Evolutionary conservation across 2,888 invertebrate genomes (phyloP).

Genomic region (Nycteola revayana): DNA sequence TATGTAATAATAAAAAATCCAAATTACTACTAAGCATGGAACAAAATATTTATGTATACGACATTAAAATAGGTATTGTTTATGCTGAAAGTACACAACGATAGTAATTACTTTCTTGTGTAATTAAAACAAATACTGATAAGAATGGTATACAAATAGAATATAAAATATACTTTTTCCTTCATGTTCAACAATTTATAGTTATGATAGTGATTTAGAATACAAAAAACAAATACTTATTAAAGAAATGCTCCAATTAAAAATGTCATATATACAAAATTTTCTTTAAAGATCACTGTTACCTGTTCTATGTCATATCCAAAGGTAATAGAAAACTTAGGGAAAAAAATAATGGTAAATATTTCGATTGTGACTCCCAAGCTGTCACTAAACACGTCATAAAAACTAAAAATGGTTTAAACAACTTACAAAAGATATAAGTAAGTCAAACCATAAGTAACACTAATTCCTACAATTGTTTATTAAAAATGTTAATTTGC

Average conservation of each 20-base stretch:
- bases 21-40: constrained; percentile 33
- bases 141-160: constrained; percentile 38
- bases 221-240: constrained; percentile 50
- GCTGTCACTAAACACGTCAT: constrained; percentile 73
- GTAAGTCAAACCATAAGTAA: constrained; percentile 77
- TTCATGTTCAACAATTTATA: constrained; percentile 66
- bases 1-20: constrained; percentile 24
- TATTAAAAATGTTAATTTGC: constrained; percentile 78
- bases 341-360: constrained; percentile 42
- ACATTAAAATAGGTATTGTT: constrained; percentile 26
- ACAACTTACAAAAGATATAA: constrained; percentile 76
- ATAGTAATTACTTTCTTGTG: constrained; percentile 26
- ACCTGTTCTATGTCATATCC: constrained; percentile 46
- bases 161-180: constrained; percentile 62
- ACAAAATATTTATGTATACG: constrained; percentile 26
- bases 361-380: constrained; percentile 65
- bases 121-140: constrained; percentile 36
- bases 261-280: constrained; percentile 60
- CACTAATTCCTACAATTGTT: constrained; percentile 73
- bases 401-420: constrained; percentile 73
- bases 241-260: constrained; percentile 50
- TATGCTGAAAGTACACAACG: constrained; percentile 18
- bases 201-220: constrained; percentile 60
- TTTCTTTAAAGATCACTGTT: constrained; percentile 50
- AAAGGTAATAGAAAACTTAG: constrained; percentile 42